Base-by-base conservation (phyloP, 2,888 invertebrate species). In the Drosophila koepferae region DNA sequence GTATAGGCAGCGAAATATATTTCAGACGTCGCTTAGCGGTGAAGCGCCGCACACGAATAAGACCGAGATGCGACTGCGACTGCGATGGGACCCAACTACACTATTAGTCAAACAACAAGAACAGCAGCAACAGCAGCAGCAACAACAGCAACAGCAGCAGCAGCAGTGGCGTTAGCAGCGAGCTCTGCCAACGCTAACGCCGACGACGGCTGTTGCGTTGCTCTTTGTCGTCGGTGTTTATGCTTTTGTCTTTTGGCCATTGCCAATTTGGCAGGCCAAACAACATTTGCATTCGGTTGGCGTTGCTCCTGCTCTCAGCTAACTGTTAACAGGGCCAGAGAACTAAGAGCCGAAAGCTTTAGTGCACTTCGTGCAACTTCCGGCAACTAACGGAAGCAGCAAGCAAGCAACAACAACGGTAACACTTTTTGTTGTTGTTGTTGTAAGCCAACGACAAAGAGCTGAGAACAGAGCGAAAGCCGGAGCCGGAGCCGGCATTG, bases 21-120 rank as follows among this genome's bases (percentile, higher is more conserved):
- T 46, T 66, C 48, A 77, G 79, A 81, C 82, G 80, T 81, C 82
- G 80, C 80, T 84, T 85, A 81, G 90, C 89, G 89, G 78, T 89
- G 90, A 86, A 89, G 84, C 78, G 88, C 86, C 88, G 90, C 86
- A 86, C 82, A 89, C 90, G 90, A 89, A 89, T 90, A 91, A 80
- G 74, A 68, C 71, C 84, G 66, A 81, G 81, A 68, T 64, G 60
- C 55, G 72, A 66, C 67, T 80, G 77, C 66, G 49, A 67, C 44
- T 44, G 60, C 60, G 77, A 77, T 72, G 81, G 49, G 64, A 66
- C 77, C 53, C 34, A 73, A 51, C 49, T 51, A 51, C 38, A 40
- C 48, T 46, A 12, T 46, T 23, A 23, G 59, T 44, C 60, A 53
- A 53, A 40, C 59, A 63, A 63, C 62, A 78, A 63, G 61, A 76